phyloP scores from a whole-genome alignment of 30 jellyfish, hydroid and myxozoan genomes.

The Nemopilema nomurai region DNA sequence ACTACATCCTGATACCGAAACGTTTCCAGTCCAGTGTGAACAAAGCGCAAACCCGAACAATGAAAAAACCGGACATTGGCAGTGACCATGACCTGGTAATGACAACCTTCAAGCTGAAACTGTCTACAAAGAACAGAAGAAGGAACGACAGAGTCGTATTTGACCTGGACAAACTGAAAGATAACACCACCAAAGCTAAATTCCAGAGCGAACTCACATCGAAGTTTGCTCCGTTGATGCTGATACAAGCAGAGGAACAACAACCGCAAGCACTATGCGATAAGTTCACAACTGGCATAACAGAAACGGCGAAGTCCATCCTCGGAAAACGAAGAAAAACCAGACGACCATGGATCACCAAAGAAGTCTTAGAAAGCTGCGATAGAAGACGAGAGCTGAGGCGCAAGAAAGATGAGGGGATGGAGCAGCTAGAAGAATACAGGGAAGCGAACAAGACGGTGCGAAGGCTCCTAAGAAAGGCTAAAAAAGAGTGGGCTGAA shows the following conservation, averaged over 20 bases:
- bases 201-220: slow-evolving; percentile 21
- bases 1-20: slow-evolving; percentile 43
- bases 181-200: neutral
- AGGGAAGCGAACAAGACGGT: slow-evolving; percentile 32
- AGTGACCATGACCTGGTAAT: slow-evolving; percentile 50
- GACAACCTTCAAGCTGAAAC: slow-evolving; percentile 32
- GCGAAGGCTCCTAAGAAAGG: slow-evolving; percentile 18
- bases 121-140: slow-evolving; percentile 13
- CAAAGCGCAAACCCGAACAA: slow-evolving; percentile 39
- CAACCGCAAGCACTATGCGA: slow-evolving; percentile 27
- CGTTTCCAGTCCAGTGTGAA: slow-evolving; percentile 36
- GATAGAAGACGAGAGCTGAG: slow-evolving; percentile 34
- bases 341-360: slow-evolving; percentile 57
- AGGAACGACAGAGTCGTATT: slow-evolving; percentile 15
- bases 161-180: slow-evolving; percentile 49
- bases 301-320: slow-evolving; percentile 18
- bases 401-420: slow-evolving; percentile 9
- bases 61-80: slow-evolving; percentile 48
- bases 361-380: slow-evolving; percentile 18
- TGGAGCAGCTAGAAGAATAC: slow-evolving; percentile 20
- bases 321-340: slow-evolving; percentile 23
- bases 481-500: slow-evolving; percentile 51
- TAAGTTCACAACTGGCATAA: slow-evolving; percentile 12
- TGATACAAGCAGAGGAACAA: slow-evolving; percentile 8
- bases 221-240: slow-evolving; percentile 35